Evolutionary conservation across 2,113 vertebrate genomes (phyloP).

Genomic region (Plestiodon gilberti): DNA sequence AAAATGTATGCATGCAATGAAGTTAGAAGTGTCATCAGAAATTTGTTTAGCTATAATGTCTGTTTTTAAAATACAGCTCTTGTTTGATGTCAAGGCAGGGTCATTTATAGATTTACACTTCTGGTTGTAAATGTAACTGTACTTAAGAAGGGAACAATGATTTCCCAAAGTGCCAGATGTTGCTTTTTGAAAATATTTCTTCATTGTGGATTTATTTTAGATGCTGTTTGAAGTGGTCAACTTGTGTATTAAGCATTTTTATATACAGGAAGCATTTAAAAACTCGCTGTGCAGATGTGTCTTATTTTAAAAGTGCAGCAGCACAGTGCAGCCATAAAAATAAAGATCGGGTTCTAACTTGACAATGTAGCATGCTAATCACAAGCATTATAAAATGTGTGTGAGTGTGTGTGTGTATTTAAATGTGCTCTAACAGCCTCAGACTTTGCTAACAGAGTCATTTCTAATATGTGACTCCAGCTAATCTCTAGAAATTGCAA

Average conservation of each 20-base stretch:
- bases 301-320: slow-evolving; percentile 44
- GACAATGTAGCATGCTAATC: slow-evolving; percentile 30
- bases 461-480: slow-evolving; percentile 48
- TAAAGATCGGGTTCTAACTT: slow-evolving; percentile 47
- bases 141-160: slow-evolving; percentile 35
- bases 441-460: slow-evolving; percentile 55
- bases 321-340: slow-evolving; percentile 36
- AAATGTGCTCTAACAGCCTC: slow-evolving; percentile 59
- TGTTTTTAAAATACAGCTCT: slow-evolving; percentile 39
- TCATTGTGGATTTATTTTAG: slow-evolving; percentile 62
- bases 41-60: slow-evolving; percentile 43
- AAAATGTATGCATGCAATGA: neutral
- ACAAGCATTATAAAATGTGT: slow-evolving; percentile 50
- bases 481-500: slow-evolving; percentile 56
- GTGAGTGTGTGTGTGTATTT: too few relatives aligned
- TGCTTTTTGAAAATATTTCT: slow-evolving; percentile 49
- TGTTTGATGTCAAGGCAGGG: slow-evolving; percentile 43
- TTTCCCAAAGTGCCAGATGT: slow-evolving; percentile 43
- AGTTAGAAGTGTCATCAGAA: slow-evolving; percentile 1
- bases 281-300: slow-evolving; percentile 24
- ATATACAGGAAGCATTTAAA: slow-evolving; percentile 53
- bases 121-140: slow-evolving; percentile 22
- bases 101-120: slow-evolving; percentile 6
- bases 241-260: slow-evolving; percentile 64
- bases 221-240: slow-evolving; percentile 56